Percentiles rank a stretch among this genome's conserved stretches.
Conservation (phyloP, 2,113 vertebrate genomes). For the Noturus placidus region DNA sequence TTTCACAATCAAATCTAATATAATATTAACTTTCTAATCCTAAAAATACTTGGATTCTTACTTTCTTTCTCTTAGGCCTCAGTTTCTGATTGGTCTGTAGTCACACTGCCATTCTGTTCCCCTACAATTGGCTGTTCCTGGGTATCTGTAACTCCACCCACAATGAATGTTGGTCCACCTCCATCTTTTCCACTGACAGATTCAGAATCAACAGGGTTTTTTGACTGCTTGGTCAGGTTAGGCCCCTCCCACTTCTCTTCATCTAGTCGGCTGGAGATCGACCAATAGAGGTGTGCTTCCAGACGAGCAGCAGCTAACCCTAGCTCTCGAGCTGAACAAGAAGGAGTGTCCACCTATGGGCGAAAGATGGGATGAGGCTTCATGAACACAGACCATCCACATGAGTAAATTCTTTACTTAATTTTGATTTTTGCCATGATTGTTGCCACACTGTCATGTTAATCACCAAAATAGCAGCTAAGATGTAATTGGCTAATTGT, state of each 20-base stretch:
- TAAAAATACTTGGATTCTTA: conserved; percentile 21
- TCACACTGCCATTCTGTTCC: conserved; percentile 80
- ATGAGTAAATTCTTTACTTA: neutral
- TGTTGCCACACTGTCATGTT: neutral
- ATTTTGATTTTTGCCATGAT: neutral
- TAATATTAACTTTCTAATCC: neutral
- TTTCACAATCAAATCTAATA: conserved; percentile 44
- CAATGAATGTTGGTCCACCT: conserved; percentile 64
- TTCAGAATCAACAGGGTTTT: conserved; percentile 62
- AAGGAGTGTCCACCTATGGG: conserved; percentile 86
- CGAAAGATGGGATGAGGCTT: conserved; percentile 59
- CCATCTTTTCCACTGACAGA: conserved; percentile 64
- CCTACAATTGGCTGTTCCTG: conserved; percentile 68
- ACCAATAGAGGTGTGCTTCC: conserved; percentile 94
- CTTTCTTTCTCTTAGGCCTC: conserved; percentile 70
- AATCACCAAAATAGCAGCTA: neutral
- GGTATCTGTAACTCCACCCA: conserved; percentile 73
- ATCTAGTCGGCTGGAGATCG: conserved; percentile 89
- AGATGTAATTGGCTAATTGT: neutral
- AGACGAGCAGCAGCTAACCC: conserved; percentile 80
- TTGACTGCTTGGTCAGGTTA: conserved; percentile 62
- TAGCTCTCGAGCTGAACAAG: conserved; percentile 85
- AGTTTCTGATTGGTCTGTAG: conserved; percentile 79
- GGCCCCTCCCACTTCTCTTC: conserved; percentile 74
- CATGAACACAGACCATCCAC: neutral